Evolutionary conservation across 2,113 vertebrate genomes (phyloP), one percentile per base, ranked within the genome.

Genomic region (Hippocampus barbouri): DNA sequence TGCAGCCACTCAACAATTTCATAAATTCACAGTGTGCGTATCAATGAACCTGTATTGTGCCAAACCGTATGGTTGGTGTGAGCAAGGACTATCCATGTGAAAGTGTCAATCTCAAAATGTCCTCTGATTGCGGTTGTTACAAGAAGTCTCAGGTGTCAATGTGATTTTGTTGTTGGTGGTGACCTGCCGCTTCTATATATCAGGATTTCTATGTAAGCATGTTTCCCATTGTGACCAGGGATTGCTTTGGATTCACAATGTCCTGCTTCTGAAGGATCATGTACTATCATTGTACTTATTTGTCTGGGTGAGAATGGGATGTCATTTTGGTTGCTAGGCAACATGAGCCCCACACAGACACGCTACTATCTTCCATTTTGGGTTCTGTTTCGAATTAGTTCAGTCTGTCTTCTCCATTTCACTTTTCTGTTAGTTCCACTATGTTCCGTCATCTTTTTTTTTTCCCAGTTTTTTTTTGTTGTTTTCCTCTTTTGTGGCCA

Each of bases 221-320:
- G 68, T 57, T 47, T 16, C 16, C 20, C 56, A 5, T 1, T 27
- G 30, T 21, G 30, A 38, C 61, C 34, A 21, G 30, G 6, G 81
- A 88, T 86, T 81, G 70, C 72, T 77, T 86, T 85, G n/a, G 21
- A 84, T 83, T 86, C 81, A 84, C 76, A 78, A 77, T 84, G 70
- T 83, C 83, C 86, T 69, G 43, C 75, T 83, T 38, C 10, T 77
- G 69, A 78, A 75, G 74, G 94, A 94, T 93, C 75, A 61, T 66
- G 76, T 69, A 64, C 71, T 45, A 64, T 77, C 75, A 18, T 69
- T 56, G 30, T 66, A 71, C 67, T 68, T 78, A 78, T 79, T 82
- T 68, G 66, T 74, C 72, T 47, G 66, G 77, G 66, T 47, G 72
- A 83, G 81, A 86, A 83, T 73, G 77, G 47, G 76, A 80, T 75